Conservation (phyloP, 2,797 vertebrate genomes). For the Chloroceryle amazona region DNA sequence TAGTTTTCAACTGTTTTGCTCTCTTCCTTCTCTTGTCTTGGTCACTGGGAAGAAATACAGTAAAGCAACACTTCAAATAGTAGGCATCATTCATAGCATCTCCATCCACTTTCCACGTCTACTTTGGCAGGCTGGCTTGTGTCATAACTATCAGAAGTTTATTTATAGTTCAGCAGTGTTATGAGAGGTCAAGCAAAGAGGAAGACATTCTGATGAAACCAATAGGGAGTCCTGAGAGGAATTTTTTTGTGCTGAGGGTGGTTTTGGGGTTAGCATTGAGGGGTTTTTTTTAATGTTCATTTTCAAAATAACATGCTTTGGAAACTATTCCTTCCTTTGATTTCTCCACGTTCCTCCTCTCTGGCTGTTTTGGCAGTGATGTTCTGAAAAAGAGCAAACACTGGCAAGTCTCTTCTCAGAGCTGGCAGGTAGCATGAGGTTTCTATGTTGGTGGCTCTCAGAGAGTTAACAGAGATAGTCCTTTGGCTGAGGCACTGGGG, state of each 20-base stretch:
- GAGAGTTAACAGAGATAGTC: not conserved
- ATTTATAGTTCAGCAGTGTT: conserved; percentile 21
- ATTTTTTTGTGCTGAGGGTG: not conserved
- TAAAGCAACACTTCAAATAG: not conserved
- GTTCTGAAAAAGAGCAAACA: not conserved
- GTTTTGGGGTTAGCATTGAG: not conserved
- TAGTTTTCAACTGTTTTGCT: not conserved
- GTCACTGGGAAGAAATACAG: not conserved
- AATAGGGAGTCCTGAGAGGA: not conserved
- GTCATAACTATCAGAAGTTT: conserved; percentile 23
- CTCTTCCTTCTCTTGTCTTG: not conserved
- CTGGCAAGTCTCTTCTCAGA: not conserved
- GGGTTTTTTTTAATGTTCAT: not conserved
- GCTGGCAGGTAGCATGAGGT: fast-evolving
- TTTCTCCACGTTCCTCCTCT: not conserved
- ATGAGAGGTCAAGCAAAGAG: conserved; percentile 32
- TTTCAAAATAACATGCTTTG: not conserved
- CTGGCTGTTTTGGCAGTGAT: not conserved
- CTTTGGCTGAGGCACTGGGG: not conserved
- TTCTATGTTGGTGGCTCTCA: not conserved
- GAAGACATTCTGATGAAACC: conserved; percentile 13
- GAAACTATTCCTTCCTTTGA: not conserved
- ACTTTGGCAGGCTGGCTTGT: conserved; percentile 15
- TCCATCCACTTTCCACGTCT: not conserved
- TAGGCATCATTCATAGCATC: conserved; percentile 30